Evolutionary conservation across 2,888 invertebrate species (phyloP).

Genomic region (Ametastegia equiseti): DNA sequence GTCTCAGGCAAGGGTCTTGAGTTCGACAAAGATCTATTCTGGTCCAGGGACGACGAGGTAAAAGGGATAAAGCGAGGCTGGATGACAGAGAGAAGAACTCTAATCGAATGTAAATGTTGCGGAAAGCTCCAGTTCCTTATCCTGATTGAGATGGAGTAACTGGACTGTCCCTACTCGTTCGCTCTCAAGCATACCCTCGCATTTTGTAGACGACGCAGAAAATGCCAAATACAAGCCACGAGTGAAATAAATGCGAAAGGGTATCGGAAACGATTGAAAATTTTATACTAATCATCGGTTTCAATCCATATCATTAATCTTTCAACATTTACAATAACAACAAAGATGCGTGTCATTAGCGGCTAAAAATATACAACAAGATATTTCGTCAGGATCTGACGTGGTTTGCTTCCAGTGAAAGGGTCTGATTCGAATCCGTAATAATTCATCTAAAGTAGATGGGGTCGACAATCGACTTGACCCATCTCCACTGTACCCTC

Average conservation of each 20-base stretch:
- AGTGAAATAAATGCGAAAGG: neutral
- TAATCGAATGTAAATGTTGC: constrained; percentile 72
- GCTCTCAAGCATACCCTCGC: neutral
- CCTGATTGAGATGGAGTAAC: constrained; percentile 55
- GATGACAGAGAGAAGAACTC: constrained; percentile 56
- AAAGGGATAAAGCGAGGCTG: constrained; percentile 37
- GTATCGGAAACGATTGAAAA: neutral
- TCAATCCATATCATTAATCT: too few relatives aligned
- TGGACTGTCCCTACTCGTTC: constrained; percentile 15
- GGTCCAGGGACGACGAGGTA: constrained; percentile 46
- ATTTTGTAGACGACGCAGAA: neutral
- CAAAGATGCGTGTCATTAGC: too few relatives aligned
- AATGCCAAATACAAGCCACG: neutral
- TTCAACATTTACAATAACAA: too few relatives aligned
- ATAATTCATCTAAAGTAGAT: constrained; percentile 20
- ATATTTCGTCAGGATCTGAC: neutral
- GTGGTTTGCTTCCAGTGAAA: neutral
- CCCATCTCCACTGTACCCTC: neutral
- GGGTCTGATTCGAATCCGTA: neutral
- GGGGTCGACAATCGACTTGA: constrained; percentile 7
- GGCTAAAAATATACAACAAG: neutral
- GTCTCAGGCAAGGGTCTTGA: constrained; percentile 44
- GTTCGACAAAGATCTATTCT: constrained; percentile 45
- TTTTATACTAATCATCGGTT: too few relatives aligned
- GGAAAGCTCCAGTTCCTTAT: constrained; percentile 68